Percentiles rank a stretch among this genome's conserved stretches.
Conservation (phyloP, 2,888 invertebrate genomes). For the Charanyca ferruginea region DNA sequence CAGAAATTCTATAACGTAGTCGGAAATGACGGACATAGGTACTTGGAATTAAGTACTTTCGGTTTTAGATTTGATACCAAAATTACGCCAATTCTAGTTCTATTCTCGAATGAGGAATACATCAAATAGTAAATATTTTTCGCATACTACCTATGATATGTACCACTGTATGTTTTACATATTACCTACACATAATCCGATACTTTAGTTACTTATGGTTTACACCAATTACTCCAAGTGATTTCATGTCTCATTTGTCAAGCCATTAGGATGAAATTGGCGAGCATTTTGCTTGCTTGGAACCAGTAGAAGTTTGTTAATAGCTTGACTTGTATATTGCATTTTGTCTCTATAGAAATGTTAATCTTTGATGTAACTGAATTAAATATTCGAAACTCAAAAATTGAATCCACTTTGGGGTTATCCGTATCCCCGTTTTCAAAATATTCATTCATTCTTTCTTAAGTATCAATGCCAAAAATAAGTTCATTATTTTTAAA, state of each 20-base stretch:
- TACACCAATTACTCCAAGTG: not conserved
- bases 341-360: not conserved
- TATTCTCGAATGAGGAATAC: not conserved
- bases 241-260: constrained; percentile 5
- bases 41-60: constrained; percentile 1
- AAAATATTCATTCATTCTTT: not conserved
- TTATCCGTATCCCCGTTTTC: not conserved
- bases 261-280: not conserved
- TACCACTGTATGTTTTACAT: not conserved
- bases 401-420: not conserved
- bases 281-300: not conserved
- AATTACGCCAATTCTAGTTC: constrained; percentile 6
- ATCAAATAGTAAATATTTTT: not conserved
- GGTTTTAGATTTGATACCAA: constrained; percentile 23
- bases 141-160: no score
- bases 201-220: not conserved
- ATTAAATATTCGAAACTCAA: not conserved
- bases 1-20: constrained; percentile 9
- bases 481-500: constrained; percentile 7
- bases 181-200: not conserved
- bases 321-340: no score
- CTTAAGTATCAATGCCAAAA: constrained; percentile 13
- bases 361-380: not conserved
- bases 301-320: not conserved
- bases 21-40: not conserved